Percentiles rank a stretch among this genome's conserved stretches.
Conservation (phyloP, 1,140 invertebrate genomes). For the Drosophila pachea region DNA sequence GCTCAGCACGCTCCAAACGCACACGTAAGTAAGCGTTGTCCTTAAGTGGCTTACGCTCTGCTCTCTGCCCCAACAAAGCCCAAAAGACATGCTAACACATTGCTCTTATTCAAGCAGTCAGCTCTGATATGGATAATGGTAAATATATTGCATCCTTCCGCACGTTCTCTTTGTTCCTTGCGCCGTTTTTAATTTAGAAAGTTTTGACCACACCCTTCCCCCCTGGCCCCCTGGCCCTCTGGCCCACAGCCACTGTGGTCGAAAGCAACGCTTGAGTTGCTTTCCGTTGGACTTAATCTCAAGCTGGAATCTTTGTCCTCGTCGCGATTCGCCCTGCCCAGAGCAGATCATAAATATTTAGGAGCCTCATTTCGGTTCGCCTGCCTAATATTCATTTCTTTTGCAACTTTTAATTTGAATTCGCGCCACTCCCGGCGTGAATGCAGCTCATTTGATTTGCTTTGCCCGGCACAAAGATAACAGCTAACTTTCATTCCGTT, state of each 20-base stretch:
- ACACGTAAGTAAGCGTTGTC: conserved; percentile 44
- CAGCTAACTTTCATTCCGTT: conserved; percentile 59
- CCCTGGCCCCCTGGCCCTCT: too few species aligned
- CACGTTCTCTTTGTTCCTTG: conserved; percentile 42
- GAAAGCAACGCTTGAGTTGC: conserved; percentile 62
- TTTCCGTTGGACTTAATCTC: conserved; percentile 67
- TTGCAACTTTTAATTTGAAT: conserved; percentile 76
- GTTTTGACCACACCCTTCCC: conserved; percentile 35
- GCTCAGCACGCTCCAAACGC: conserved; percentile 50
- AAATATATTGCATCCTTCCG: conserved; percentile 46
- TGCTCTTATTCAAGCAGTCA: conserved; percentile 46
- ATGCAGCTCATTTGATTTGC: conserved; percentile 66
- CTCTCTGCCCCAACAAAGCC: background rate
- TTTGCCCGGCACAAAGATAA: conserved; percentile 56
- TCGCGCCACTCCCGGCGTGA: conserved; percentile 14
- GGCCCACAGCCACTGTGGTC: conserved; percentile 2
- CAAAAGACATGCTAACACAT: conserved; percentile 14
- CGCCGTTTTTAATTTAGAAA: conserved; percentile 69
- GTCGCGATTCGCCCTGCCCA: conserved; percentile 55
- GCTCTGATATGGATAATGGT: conserved; percentile 71
- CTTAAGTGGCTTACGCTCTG: background rate
- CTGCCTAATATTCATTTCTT: conserved; percentile 68
- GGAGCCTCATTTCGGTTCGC: conserved; percentile 60
- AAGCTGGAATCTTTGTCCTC: conserved; percentile 64
- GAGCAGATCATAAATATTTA: conserved; percentile 76